These are phyloP conservation scores for Cebidichthys violaceus DNA, from an alignment of 2,113 vertebrate species.

Conservation along the genomic window DNA sequence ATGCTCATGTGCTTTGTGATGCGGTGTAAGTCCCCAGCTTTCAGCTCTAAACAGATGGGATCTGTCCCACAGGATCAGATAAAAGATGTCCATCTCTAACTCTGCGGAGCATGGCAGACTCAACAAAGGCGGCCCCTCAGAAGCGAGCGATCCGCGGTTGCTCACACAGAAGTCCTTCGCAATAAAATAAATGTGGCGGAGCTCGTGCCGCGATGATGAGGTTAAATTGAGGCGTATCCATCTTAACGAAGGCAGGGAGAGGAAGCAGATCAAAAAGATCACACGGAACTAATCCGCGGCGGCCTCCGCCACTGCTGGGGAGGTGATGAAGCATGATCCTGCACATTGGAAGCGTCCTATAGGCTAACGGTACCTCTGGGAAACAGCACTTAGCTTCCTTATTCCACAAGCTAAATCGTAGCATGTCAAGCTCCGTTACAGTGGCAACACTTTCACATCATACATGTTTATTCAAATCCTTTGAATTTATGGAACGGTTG, in stretches of 20 bases:
- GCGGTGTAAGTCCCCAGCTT: slow-evolving; percentile 56
- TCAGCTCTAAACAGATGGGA: slow-evolving; percentile 68
- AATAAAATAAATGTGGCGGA: slow-evolving; percentile 46
- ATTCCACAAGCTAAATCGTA: slow-evolving; percentile 30
- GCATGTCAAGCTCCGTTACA: slow-evolving; percentile 25
- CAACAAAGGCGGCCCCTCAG: slow-evolving; percentile 64
- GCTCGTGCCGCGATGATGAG: slow-evolving; percentile 50
- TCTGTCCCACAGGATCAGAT: slow-evolving; percentile 72
- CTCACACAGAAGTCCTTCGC: slow-evolving; percentile 40
- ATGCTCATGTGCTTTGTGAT: slow-evolving; percentile 71
- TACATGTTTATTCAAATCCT: slow-evolving; percentile 35
- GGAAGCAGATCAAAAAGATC: slow-evolving; percentile 42
- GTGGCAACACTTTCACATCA: slow-evolving; percentile 40
- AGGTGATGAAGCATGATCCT: slow-evolving; percentile 22
- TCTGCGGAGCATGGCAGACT: slow-evolving; percentile 60
- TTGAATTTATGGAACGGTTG: slow-evolving; percentile 46
- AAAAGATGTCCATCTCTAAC: slow-evolving; percentile 62
- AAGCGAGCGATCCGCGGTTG: slow-evolving; percentile 45
- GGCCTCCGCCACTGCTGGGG: slow-evolving; percentile 19
- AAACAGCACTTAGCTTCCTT: slow-evolving; percentile 32
- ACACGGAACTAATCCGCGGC: slow-evolving; percentile 27
- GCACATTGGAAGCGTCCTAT: slow-evolving; percentile 36
- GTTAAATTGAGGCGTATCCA: slow-evolving; percentile 62
- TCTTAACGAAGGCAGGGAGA: slow-evolving; percentile 46
- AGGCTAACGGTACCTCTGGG: slow-evolving; percentile 25